Evolutionary conservation across 2,113 vertebrate species (phyloP).

Genomic region (Hippoglossus stenolepis): DNA sequence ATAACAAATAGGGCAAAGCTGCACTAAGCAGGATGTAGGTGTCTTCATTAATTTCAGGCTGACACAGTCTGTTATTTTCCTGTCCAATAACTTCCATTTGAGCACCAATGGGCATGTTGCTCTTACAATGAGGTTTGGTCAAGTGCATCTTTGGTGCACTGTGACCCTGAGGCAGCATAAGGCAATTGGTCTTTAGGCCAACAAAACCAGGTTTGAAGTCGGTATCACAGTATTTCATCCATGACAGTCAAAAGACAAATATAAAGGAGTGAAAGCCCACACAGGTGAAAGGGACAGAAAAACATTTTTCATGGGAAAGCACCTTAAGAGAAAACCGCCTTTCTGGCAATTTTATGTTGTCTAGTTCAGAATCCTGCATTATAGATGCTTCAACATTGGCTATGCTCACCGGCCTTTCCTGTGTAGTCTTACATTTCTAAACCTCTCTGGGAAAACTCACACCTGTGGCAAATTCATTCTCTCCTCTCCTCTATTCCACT

Average conservation of each 20-base stretch:
- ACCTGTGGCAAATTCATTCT: slow-evolving; percentile 73
- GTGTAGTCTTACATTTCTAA: slow-evolving; percentile 56
- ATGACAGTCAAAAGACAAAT: slow-evolving; percentile 39
- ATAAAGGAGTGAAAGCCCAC: slow-evolving; percentile 13
- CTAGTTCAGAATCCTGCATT: slow-evolving; percentile 45
- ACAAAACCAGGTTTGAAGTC: too few relatives aligned
- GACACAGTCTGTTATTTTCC: too few relatives aligned
- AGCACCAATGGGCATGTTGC: too few relatives aligned
- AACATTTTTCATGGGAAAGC: neutral
- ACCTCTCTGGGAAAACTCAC: slow-evolving; percentile 65
- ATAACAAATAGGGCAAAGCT: too few relatives aligned
- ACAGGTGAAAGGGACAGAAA: neutral
- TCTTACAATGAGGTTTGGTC: too few relatives aligned
- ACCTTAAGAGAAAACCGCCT: slow-evolving; percentile 17
- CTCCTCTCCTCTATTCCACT: slow-evolving; percentile 61
- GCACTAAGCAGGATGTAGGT: too few relatives aligned
- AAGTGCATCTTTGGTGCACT: too few relatives aligned
- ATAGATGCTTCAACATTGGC: slow-evolving; percentile 35
- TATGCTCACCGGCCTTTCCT: slow-evolving; percentile 5
- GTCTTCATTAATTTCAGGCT: too few relatives aligned
- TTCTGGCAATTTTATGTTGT: slow-evolving; percentile 19
- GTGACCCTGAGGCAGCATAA: too few relatives aligned
- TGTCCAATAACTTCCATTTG: too few relatives aligned
- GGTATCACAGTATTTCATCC: neutral
- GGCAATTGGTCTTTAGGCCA: too few relatives aligned